These are phyloP conservation scores for Larimichthys crocea DNA, from an alignment of 2,113 vertebrate species.

Conservation along the genomic window DNA sequence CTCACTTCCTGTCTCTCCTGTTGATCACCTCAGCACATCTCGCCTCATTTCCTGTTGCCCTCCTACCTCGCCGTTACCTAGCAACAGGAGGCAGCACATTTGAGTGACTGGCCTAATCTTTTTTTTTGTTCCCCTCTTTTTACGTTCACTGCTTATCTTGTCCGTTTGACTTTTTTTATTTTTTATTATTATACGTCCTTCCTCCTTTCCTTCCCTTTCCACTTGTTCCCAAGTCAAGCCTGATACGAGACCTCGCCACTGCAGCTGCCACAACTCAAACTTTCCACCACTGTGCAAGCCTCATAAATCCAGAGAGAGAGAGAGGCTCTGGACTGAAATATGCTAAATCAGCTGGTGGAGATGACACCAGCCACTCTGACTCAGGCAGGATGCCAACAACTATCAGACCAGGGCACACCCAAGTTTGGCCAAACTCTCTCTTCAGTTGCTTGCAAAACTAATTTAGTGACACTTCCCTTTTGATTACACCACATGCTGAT, in stretches of 20 bases:
- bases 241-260: slow-evolving; percentile 39
- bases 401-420: slow-evolving; percentile 63
- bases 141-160: neutral
- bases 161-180: neutral
- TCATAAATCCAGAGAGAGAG: slow-evolving; percentile 20
- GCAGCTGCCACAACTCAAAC: slow-evolving; percentile 58
- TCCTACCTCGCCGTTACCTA: slow-evolving; percentile 64
- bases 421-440: slow-evolving; percentile 34
- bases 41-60: slow-evolving; percentile 81
- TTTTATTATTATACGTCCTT: neutral
- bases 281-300: slow-evolving; percentile 64
- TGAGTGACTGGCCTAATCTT: slow-evolving; percentile 13
- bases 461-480: slow-evolving; percentile 58
- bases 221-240: neutral
- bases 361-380: slow-evolving; percentile 21
- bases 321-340: slow-evolving; percentile 17
- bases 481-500: slow-evolving; percentile 56
- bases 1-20: slow-evolving; percentile 83
- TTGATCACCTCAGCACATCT: slow-evolving; percentile 82
- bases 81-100: slow-evolving; percentile 79
- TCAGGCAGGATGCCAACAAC: slow-evolving; percentile 46
- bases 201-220: slow-evolving; percentile 12
- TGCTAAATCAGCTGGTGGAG: slow-evolving; percentile 50
- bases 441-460: slow-evolving; percentile 60
- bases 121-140: neutral